Base-by-base conservation (phyloP, 2,113 vertebrate species). In the Sprattus sprattus region DNA sequence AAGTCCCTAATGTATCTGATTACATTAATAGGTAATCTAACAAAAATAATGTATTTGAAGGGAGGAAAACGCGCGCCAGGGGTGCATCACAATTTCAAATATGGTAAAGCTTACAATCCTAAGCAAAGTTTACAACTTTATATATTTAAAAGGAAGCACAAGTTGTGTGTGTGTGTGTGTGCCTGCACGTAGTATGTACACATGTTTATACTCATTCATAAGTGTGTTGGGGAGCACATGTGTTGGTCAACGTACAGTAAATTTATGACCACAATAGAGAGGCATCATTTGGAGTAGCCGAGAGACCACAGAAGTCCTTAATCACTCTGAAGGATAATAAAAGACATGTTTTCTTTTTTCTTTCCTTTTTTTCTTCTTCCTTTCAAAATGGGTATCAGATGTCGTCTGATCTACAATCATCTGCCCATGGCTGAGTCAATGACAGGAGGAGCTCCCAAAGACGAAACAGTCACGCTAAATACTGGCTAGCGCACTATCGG, bases 291-390 rank as follows among this genome's bases (percentile, higher is more conserved):
- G 78, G 84, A 86, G 82, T 49, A 84, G 60, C 32, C 86, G 15
- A 80, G 88, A 85, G 67, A 85, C 82, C 88, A 89, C 67, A 84
- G 80, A 84, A 90, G 87, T 86, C 89, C 89, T 90, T 87, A 83
- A 89, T 90, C 89, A 85, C 87, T 86, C 80, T 81, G 88, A 85
- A 84, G 86, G 22, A 81, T 85, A 89, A 86, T 88, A 89, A 86
- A 89, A 88, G 20, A 82, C 81, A 89, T 83, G 84, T 45, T 89
- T 89, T 81, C 83, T 78, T 78, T 78, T 78, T 71, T 75, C 32
- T 75, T 32, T 78, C 3, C 32, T 28, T 28, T 28, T 28, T 28
- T 28, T 11, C 71, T 11, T 32, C 71, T 39, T 32, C 71, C 32
- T 78, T 78, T 82, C 52, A 54, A 85, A 88, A 90, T 86, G 81